Evolutionary conservation across 2,888 invertebrate genomes (phyloP).

Genomic region (Coelogynopora nodosa): DNA sequence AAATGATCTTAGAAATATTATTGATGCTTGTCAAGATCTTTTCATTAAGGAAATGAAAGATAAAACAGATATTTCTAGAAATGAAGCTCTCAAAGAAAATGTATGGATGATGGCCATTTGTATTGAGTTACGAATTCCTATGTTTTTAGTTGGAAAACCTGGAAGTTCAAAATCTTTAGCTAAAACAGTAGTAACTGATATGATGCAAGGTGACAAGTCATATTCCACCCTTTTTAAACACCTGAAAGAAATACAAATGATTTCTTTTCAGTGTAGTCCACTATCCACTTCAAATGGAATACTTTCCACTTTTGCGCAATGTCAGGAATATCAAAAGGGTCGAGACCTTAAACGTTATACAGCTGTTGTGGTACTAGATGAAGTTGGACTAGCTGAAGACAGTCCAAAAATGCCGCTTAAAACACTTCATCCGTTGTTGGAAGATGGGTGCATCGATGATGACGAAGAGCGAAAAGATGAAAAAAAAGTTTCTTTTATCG

Average conservation of each 20-base stretch:
- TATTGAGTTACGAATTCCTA: constrained; percentile 47
- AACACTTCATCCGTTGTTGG: constrained; percentile 38
- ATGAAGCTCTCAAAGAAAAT: constrained; percentile 47
- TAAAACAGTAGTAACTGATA: constrained; percentile 46
- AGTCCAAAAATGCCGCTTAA: constrained; percentile 47
- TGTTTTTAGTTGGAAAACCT: constrained; percentile 49
- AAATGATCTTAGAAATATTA: not conserved
- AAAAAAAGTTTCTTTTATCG: constrained; percentile 45
- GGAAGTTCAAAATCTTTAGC: constrained; percentile 49
- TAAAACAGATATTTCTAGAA: constrained; percentile 45
- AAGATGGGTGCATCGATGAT: constrained; percentile 8
- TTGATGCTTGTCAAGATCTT: constrained; percentile 30
- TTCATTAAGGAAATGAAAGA: constrained; percentile 43
- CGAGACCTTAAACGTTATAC: not conserved
- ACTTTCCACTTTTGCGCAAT: not conserved
- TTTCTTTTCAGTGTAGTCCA: constrained; percentile 47
- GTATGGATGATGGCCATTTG: constrained; percentile 48
- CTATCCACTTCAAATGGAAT: constrained; percentile 45
- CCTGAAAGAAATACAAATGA: constrained; percentile 3
- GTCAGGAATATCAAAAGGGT: not conserved
- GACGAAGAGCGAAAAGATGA: not conserved
- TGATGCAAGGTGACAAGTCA: constrained; percentile 44
- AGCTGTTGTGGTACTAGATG: constrained; percentile 46
- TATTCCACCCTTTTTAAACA: constrained; percentile 7
- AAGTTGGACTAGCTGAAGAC: constrained; percentile 46